phyloP scores from a whole-genome alignment of 2,888 invertebrate species.

The Criorhina ranunculi region DNA sequence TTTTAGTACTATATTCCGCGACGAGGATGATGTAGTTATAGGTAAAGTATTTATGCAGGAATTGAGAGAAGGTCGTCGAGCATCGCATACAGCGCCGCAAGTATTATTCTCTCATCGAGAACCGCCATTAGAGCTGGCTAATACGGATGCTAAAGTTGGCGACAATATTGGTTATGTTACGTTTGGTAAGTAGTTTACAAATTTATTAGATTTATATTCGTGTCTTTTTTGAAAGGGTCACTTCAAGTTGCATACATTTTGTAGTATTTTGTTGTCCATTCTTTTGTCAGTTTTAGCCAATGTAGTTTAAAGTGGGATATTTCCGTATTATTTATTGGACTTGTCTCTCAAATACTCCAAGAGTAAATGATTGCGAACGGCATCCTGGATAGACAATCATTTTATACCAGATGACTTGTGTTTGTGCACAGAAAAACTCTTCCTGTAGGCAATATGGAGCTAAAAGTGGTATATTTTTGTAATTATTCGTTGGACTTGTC shows the following conservation, averaged over 20 bases:
- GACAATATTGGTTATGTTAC: constrained; percentile 99
- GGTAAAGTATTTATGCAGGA: constrained; percentile 99
- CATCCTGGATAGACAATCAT: constrained; percentile 4
- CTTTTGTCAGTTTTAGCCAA: background rate
- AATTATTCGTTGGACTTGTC: background rate
- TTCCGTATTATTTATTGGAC: background rate
- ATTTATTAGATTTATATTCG: background rate
- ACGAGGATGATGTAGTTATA: constrained; percentile 98
- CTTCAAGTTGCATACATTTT: constrained; percentile 1
- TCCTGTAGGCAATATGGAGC: background rate
- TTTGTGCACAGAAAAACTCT: background rate
- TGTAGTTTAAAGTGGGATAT: constrained; percentile 4
- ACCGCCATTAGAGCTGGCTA: constrained; percentile 97
- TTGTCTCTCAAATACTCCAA: constrained; percentile 6
- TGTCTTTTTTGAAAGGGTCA: constrained; percentile 7
- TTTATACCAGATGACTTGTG: constrained; percentile 6
- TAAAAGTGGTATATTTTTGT: background rate
- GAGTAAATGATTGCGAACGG: background rate
- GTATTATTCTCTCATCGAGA: constrained; percentile 97
- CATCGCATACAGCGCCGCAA: constrained; percentile 96
- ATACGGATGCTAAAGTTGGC: constrained; percentile 96
- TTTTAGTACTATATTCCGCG: constrained; percentile 99
- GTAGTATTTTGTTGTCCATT: background rate
- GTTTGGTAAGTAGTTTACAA: constrained; percentile 89
- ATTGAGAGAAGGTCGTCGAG: constrained; percentile 98